These are phyloP conservation scores for Lingula anatina DNA, from an alignment of 2,888 invertebrate genomes.

Conservation along the genomic window DNA sequence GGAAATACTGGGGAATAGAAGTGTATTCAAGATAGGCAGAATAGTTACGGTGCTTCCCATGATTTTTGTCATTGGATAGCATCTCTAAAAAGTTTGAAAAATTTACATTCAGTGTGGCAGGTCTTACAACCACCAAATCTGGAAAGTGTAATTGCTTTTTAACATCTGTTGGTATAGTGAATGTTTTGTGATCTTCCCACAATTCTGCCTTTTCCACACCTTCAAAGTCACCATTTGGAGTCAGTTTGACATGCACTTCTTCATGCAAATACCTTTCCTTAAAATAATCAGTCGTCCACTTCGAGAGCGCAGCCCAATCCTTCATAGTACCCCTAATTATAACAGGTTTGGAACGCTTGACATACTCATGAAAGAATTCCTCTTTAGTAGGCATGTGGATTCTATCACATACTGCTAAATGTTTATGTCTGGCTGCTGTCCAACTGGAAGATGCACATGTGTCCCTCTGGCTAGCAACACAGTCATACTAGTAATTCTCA, in stretches of 20 bases:
- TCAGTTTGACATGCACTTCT: constrained; percentile 39
- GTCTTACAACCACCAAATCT: constrained; percentile 46
- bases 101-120: constrained; percentile 37
- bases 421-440: too few relatives aligned
- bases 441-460: too few relatives aligned
- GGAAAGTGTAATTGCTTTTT: constrained; percentile 28
- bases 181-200: constrained; percentile 33
- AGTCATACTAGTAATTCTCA: too few relatives aligned
- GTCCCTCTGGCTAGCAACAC: too few relatives aligned
- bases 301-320: constrained; percentile 33
- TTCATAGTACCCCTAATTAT: constrained; percentile 30
- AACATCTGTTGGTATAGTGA: constrained; percentile 35
- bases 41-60: constrained; percentile 19
- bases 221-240: constrained; percentile 41
- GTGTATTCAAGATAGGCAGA: constrained; percentile 50
- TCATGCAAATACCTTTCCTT: constrained; percentile 22
- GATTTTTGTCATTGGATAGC: constrained; percentile 18
- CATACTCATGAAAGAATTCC: constrained; percentile 35
- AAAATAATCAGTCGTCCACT: constrained; percentile 41
- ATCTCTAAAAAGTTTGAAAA: constrained; percentile 41
- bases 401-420: constrained; percentile 23
- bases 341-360: constrained; percentile 40
- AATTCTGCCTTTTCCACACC: constrained; percentile 36
- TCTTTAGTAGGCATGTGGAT: constrained; percentile 17
- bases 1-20: constrained; percentile 36